These are phyloP conservation scores for Eulemur rubriventer DNA, from an alignment of 2,797 vertebrate genomes.

Conservation along the genomic window DNA sequence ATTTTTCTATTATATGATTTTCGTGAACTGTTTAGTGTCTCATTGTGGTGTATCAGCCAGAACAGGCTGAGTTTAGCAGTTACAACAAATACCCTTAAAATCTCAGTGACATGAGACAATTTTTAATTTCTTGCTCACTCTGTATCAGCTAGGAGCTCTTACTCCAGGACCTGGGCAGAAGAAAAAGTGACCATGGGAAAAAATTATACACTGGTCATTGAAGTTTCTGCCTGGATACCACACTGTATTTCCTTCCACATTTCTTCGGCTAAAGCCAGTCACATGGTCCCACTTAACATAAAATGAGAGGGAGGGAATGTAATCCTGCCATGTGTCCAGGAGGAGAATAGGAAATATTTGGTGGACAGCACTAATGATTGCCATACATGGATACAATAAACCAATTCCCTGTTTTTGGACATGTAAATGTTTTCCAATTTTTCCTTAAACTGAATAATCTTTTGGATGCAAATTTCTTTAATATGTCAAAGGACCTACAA, in stretches of 20 bases:
- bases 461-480: neutral
- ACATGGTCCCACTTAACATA: neutral
- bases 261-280: neutral
- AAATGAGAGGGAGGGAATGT: neutral
- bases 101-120: neutral
- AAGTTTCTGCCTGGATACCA: neutral
- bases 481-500: neutral
- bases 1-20: neutral
- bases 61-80: neutral
- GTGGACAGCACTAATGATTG: neutral
- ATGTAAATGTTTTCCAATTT: neutral
- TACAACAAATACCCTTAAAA: neutral
- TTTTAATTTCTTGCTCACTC: neutral
- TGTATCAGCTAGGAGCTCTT: neutral
- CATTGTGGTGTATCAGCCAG: neutral
- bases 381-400: neutral
- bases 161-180: neutral
- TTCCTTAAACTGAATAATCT: neutral
- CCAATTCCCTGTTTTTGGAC: neutral
- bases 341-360: neutral
- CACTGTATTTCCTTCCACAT: neutral
- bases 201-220: neutral
- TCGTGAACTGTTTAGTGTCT: neutral
- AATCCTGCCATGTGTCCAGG: neutral
- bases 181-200: neutral